A percentile compares a stretch with the other conserved stretches of the same genome.
Evolutionary conservation across 2,797 vertebrate species (phyloP).

Genomic region (Caiman crocodilus): DNA sequence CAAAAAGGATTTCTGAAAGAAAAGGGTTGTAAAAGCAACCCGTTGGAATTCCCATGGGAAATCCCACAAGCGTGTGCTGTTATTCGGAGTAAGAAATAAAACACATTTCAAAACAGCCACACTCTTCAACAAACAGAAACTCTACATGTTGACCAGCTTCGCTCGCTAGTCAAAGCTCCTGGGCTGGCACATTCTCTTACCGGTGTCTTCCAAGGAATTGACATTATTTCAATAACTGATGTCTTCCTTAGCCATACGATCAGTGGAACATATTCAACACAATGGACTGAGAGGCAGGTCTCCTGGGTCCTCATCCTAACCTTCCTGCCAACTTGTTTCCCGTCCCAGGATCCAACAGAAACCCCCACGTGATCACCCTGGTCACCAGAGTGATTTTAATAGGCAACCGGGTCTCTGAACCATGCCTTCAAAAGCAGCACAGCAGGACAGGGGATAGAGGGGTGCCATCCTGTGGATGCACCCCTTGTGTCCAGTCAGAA

Average conservation of each 20-base stretch:
- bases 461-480: neutral
- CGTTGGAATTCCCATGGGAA: no score
- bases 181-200: neutral
- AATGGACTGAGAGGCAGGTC: neutral
- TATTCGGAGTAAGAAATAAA: no score
- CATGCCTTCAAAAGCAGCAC: neutral
- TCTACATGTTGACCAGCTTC: neutral
- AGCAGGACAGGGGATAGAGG: neutral
- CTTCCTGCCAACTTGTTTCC: neutral
- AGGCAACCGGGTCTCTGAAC: neutral
- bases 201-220: no score
- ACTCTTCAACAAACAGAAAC: no score
- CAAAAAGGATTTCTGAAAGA: no score
- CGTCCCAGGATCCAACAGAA: neutral
- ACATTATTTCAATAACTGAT: neutral
- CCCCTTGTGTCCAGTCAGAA: neutral
- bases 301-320: neutral
- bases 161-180: no score
- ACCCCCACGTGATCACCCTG: neutral
- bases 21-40: no score
- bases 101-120: no score
- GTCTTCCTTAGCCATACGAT: neutral
- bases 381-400: no score
- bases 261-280: neutral
- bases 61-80: no score